Base-by-base conservation (phyloP, 1,140 invertebrate genomes). In the Drosophila melanica region DNA sequence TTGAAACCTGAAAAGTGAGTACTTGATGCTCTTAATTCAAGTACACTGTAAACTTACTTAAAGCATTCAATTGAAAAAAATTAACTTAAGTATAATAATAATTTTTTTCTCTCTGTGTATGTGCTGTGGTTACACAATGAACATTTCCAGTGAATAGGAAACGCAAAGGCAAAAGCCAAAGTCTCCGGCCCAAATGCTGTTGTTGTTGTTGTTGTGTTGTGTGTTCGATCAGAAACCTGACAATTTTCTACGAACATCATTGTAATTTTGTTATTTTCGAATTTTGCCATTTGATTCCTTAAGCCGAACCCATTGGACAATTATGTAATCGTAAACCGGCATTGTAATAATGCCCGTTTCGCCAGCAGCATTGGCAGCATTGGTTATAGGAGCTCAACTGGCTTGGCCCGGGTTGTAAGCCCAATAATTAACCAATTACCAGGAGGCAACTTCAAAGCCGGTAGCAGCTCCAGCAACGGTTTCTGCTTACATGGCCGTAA, bases 391-490 rank as follows among this genome's bases (percentile, higher is more conserved):
- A 16, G 12, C 12, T 16, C 16, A 14, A 18, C 10, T 16, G 44
- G 4, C 45, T 27, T 39, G 47, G 60, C 37, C 39, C 14, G 50
- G 6, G 47, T 4, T 55, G 50, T 16, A 37, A 69, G 58, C 50
- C 66, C 39, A 63, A 69, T 74, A 74, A 69, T 74, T 69, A 74
- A 74, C 50, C 66, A 74, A 69, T 69, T 69, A 63, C 33, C 58
- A 55, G 37, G 18, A 35, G 6, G 11, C n/a, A 54, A 73, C 55
- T 68, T 73, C 64, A 73, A 73, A 68, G 58, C 27, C 44, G 48
- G 14, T 5, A 7, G 3, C 8, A 16, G 42, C 23, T 44, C 1
- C 30, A 33, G 30, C 30, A 33, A 35, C 33, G 33, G 33, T 10
- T 35, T 30, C 39, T n/a, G 39, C 44, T 51, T 37, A 50, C 11